Evolutionary conservation across 2,888 invertebrate species (phyloP).

Genomic region (Microdon myrmicae): DNA sequence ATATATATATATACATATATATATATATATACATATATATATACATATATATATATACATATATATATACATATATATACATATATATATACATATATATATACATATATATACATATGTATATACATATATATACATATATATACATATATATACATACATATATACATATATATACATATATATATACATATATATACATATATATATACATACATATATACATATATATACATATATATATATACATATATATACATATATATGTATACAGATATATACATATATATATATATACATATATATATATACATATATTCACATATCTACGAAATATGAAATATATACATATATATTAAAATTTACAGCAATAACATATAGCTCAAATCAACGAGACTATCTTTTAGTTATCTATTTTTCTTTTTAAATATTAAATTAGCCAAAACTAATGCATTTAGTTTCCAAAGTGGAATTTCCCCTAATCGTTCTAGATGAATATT

Average conservation of each 20-base stretch:
- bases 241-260: constrained; percentile 47
- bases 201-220: constrained; percentile 43
- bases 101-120: constrained; percentile 40
- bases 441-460: too few species aligned
- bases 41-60: constrained; percentile 4
- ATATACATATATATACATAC: constrained; percentile 21
- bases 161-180: constrained; percentile 50
- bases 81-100: constrained; percentile 29
- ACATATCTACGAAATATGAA: constrained; percentile 36
- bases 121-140: constrained; percentile 25
- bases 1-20: constrained; percentile 5
- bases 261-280: constrained; percentile 12
- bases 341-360: constrained; percentile 21
- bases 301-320: constrained; percentile 11
- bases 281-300: constrained; percentile 6
- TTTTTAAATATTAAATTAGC: too few species aligned
- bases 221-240: constrained; percentile 30
- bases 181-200: constrained; percentile 57
- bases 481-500: constrained; percentile 7
- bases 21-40: not conserved
- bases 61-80: constrained; percentile 38
- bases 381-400: too few species aligned
- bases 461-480: not conserved
- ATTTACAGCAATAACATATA: constrained; percentile 4
- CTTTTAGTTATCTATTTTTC: too few species aligned